Evolutionary conservation across 1,140 invertebrate genomes (phyloP), one percentile per base, ranked within the genome.

Genomic region (Lordiphosa clarofinis): DNA sequence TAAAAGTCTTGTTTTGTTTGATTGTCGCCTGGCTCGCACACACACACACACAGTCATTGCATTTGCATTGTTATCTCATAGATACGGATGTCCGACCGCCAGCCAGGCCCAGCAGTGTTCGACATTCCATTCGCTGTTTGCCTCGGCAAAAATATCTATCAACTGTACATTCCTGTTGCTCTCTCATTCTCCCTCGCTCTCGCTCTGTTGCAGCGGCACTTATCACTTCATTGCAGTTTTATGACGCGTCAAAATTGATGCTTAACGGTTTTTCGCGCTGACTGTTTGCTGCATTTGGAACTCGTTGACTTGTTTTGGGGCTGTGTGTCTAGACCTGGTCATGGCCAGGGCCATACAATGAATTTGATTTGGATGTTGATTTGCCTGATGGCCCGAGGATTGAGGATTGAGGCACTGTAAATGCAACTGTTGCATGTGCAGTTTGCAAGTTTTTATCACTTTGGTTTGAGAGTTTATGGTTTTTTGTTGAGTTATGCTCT

Each of bases 161-260:
- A 73, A 73, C 72, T 82, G 72, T 48, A 69, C 54, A 82, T 82
- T 13, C 31, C 31, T n/a, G 36, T 28, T 15, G 31, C 12, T 24
- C 35, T 50, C 21, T 42, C 40, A 36, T 19, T 42, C 42, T 21
- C 35, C 37, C 31, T 9, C 42, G 35, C n/a, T 50, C 33, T 39
- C 42, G 46, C 21, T 31, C 7, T 35, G 53, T 52, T 62, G 48
- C 78, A 60, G 72, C 73, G 65, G 64, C 78, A 84, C 78, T 84
- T 84, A 84, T 84, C 78, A 84, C 78, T 84, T 84, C 78, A 84
- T 84, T 84, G 78, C 78, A 84, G 79, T 84, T 84, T 84, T 84
- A 84, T 84, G 78, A 82, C 82, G 79, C 78, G 78, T 84, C 78
- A 84, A 86, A 84, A 84, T 84, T 86, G 78, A 84, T 84, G 78